Conservation (phyloP, 2,797 vertebrate genomes). For the Acropternis orthonyx region DNA sequence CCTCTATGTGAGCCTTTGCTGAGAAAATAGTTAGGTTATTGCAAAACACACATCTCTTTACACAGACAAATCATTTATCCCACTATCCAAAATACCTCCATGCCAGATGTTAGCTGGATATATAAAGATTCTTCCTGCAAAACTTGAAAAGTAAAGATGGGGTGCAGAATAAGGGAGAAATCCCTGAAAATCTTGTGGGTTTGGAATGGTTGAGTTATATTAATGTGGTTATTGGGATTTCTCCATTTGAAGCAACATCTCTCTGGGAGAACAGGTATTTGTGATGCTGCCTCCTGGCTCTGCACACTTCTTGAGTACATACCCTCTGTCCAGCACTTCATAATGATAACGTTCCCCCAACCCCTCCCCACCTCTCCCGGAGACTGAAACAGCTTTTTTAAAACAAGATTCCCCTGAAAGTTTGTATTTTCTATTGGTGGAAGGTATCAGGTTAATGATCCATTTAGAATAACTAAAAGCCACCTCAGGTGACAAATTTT, state of each 20-base stretch:
- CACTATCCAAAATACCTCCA: background rate
- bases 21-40: background rate
- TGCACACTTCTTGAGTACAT: background rate
- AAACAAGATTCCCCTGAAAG: background rate
- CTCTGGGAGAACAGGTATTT: background rate
- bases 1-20: background rate
- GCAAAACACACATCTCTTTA: background rate
- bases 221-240: background rate
- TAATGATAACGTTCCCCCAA: background rate
- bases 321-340: background rate
- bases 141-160: background rate
- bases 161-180: background rate
- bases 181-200: background rate
- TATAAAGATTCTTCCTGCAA: background rate
- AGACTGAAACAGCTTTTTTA: background rate
- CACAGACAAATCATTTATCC: background rate
- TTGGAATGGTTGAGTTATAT: background rate
- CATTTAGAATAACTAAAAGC: background rate
- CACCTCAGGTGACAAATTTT: background rate
- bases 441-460: constrained; percentile 11
- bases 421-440: constrained; percentile 11
- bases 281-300: background rate
- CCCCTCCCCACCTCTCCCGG: no score
- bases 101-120: background rate
- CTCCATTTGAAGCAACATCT: background rate